Evolutionary conservation across 2,888 invertebrate species (phyloP).

Genomic region (Protodeltote pygarga): DNA sequence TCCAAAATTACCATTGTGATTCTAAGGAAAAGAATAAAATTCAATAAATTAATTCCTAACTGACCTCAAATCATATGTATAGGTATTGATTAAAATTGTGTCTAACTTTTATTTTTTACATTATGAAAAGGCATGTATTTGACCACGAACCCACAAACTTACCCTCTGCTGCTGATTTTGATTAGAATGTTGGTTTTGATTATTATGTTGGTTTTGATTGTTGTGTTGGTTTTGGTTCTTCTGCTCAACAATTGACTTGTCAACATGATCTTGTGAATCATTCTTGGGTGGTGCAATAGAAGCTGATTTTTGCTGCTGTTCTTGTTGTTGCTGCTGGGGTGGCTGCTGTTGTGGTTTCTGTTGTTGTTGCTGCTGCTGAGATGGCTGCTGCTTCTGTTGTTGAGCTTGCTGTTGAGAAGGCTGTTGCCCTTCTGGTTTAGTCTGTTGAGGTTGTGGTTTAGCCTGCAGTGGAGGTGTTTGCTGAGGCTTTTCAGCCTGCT

Average conservation of each 20-base stretch:
- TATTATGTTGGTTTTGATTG: slow-evolving; percentile 27
- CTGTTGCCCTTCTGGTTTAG: slow-evolving; percentile 40
- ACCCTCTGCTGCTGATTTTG: slow-evolving; percentile 53
- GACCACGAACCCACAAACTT: slow-evolving; percentile 11
- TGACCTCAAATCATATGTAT: not conserved
- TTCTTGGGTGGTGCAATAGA: slow-evolving; percentile 54
- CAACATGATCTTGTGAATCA: slow-evolving; percentile 67
- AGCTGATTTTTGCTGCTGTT: slow-evolving; percentile 50
- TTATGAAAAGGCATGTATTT: too few species aligned
- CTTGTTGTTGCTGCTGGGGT: slow-evolving; percentile 48
- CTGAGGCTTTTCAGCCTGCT: slow-evolving; percentile 45
- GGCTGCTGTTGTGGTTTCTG: slow-evolving; percentile 37
- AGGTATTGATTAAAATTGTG: not conserved
- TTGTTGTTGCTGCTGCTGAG: slow-evolving; percentile 36
- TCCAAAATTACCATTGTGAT: slow-evolving; percentile 77
- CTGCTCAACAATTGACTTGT: slow-evolving; percentile 64
- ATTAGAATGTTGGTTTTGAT: slow-evolving; percentile 14
- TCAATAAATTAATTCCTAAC: slow-evolving; percentile 8
- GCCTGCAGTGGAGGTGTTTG: slow-evolving; percentile 9
- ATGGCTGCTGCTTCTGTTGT: slow-evolving; percentile 41
- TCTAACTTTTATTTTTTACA: slow-evolving; percentile 2
- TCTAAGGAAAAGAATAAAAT: slow-evolving; percentile 56
- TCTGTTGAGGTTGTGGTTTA: slow-evolving; percentile 38
- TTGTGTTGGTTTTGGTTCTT: slow-evolving; percentile 57
- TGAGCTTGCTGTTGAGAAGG: slow-evolving; percentile 43